phyloP scores from a whole-genome alignment of 2,797 vertebrate species.

The Taenioides sp. region DNA sequence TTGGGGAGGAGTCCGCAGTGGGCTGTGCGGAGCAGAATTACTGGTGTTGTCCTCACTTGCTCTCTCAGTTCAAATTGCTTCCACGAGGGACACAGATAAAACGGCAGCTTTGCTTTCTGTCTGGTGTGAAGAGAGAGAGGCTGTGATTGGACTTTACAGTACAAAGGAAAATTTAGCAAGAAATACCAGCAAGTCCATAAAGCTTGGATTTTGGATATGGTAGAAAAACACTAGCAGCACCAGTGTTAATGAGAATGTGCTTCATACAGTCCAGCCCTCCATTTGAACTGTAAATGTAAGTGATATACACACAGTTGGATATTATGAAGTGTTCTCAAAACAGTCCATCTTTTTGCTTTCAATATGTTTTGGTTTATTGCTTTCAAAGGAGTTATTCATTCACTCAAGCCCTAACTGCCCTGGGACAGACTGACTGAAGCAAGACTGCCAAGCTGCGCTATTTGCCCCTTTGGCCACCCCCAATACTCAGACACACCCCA shows the following conservation, averaged over 20 bases:
- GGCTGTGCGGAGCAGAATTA: constrained; percentile 39
- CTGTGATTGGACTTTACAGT: constrained; percentile 34
- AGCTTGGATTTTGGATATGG: constrained; percentile 20
- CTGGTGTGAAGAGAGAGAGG: constrained; percentile 45
- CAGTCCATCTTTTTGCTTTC: constrained; percentile 2
- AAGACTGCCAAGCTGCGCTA: too few relatives aligned
- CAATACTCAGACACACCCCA: too few relatives aligned
- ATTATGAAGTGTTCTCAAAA: constrained; percentile 39
- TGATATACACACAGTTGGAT: constrained; percentile 60
- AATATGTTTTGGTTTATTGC: not conserved
- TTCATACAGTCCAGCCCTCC: constrained; percentile 53
- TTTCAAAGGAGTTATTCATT: too few relatives aligned
- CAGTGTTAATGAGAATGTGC: constrained; percentile 64
- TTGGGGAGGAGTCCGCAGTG: constrained; percentile 35
- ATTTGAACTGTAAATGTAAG: constrained; percentile 72
- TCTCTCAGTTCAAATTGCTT: constrained; percentile 64
- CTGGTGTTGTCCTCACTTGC: constrained; percentile 47
- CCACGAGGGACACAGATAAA: constrained; percentile 65
- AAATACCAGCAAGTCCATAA: constrained; percentile 55
- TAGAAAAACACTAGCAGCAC: constrained; percentile 34
- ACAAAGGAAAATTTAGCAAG: constrained; percentile 52
- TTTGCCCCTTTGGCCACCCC: too few relatives aligned
- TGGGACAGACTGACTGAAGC: too few relatives aligned
- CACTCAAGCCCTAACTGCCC: too few relatives aligned
- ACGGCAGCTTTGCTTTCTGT: constrained; percentile 61